These are phyloP conservation scores for Budorcas taxicolor DNA, from an alignment of 2,113 vertebrate species.

Conservation along the genomic window DNA sequence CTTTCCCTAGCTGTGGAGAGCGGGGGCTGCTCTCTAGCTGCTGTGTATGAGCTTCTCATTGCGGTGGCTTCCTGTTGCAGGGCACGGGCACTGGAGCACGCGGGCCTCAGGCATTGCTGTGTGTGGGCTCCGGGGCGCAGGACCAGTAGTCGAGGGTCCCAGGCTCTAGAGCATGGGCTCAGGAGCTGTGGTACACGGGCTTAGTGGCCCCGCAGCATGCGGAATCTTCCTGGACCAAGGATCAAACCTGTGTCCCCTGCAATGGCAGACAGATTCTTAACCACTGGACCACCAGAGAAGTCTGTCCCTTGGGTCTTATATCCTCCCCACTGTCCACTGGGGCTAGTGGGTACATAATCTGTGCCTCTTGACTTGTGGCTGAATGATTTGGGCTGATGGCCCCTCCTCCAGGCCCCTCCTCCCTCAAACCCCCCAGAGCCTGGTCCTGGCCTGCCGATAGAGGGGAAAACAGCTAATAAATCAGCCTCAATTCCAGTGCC, in stretches of 20 bases:
- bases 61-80: not conserved
- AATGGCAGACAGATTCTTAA: not conserved
- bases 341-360: rapidly evolving
- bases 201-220: not conserved
- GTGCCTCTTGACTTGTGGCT: not conserved
- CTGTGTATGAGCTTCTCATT: not conserved
- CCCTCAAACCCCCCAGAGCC: rapidly evolving
- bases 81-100: not conserved
- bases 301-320: not conserved
- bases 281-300: not conserved
- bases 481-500: not conserved
- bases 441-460: not conserved
- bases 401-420: too few species aligned
- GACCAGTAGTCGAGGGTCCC: not conserved
- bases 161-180: not conserved
- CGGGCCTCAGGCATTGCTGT: not conserved
- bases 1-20: not conserved
- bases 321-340: not conserved
- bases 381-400: not conserved
- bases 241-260: not conserved
- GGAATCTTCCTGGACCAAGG: not conserved
- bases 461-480: not conserved
- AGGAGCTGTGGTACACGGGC: not conserved
- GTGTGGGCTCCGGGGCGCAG: not conserved
- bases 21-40: not conserved